Base-by-base conservation (phyloP, 1,140 invertebrate species). In the Teleopsis dalmanni region DNA sequence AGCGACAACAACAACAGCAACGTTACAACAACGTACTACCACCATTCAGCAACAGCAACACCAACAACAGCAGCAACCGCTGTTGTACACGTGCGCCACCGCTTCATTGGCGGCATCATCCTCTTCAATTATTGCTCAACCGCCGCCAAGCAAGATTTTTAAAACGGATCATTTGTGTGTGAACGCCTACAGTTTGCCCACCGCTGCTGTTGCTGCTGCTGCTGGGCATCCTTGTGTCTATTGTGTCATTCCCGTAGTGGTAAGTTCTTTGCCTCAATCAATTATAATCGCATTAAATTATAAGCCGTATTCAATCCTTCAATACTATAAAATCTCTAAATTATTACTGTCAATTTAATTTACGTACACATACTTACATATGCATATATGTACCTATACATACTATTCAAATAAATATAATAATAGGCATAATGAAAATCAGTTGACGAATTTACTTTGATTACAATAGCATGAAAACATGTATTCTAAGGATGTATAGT, bases 101-200 rank as follows among this genome's bases (percentile, higher is more conserved):
- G 57, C 62, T 48, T 65, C 62, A 34, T 38, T 48, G 36, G 36
- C 51, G 35, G 47, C 51, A 16, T 42, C 51, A 31, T 52, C 51
- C 42, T 60, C 64, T 38, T 64, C 64, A 41, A 42, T 67, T 48
- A 53, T 66, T 60, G 60, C 64, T 51, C 64, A 67, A 51, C 64
- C 63, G 47, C 64, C 64, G 47, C 63, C 64, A 62, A 64, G 57
- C 34, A 67, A 67, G 55, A 67, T 67, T 58, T 66, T 67, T 60
- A 67, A 67, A 55, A 66, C 63, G 63, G 64, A 67, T 66, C 64
- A 67, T 57, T 52, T 62, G 53, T 60, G 57, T 50, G 56, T 64
- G 45, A 66, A 59, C 59, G 51, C 46, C 31, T 66, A 64, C 63
- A 59, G 60, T 60, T 50, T 66, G 57, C 63, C 63, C 43, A 62